Evolutionary conservation across 2,113 vertebrate genomes (phyloP).

Genomic region (Gorsachius goisagi): DNA sequence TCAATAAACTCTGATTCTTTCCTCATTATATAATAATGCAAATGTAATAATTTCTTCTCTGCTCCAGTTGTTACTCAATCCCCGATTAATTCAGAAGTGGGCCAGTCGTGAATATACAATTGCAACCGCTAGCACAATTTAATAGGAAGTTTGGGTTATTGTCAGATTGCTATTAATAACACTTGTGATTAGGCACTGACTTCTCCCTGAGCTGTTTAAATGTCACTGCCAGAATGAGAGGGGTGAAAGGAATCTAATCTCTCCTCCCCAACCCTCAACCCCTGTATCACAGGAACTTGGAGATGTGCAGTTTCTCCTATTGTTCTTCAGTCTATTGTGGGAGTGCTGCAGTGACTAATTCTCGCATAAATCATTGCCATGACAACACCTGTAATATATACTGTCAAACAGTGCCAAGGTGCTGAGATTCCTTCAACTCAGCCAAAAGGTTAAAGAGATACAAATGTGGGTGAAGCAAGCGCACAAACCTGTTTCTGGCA

Average conservation of each 20-base stretch:
- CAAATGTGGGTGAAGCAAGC: not conserved
- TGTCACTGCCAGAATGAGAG: not conserved
- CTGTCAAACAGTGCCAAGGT: not conserved
- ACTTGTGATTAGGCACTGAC: not conserved
- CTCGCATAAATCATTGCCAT: slow-evolving; percentile 66
- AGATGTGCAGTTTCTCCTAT: slow-evolving; percentile 20
- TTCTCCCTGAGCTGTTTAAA: slow-evolving; percentile 29
- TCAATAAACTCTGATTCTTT: not conserved
- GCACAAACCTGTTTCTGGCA: not conserved
- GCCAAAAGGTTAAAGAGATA: not conserved
- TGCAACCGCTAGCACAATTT: slow-evolving; percentile 6
- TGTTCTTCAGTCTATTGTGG: slow-evolving; percentile 36
- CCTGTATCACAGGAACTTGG: not conserved
- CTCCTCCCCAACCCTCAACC: not conserved
- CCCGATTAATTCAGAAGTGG: slow-evolving; percentile 44
- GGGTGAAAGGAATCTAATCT: slow-evolving; percentile 14
- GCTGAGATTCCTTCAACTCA: not conserved
- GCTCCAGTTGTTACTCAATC: slow-evolving; percentile 51
- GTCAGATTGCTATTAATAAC: slow-evolving; percentile 25
- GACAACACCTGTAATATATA: slow-evolving; percentile 59
- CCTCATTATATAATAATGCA: slow-evolving; percentile 25
- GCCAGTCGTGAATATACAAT: slow-evolving; percentile 35
- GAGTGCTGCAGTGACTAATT: slow-evolving; percentile 40
- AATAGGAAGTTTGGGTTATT: slow-evolving; percentile 44
- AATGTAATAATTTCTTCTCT: slow-evolving; percentile 44